phyloP scores from a whole-genome alignment of 2,888 invertebrate genomes.

The Troides helena region DNA sequence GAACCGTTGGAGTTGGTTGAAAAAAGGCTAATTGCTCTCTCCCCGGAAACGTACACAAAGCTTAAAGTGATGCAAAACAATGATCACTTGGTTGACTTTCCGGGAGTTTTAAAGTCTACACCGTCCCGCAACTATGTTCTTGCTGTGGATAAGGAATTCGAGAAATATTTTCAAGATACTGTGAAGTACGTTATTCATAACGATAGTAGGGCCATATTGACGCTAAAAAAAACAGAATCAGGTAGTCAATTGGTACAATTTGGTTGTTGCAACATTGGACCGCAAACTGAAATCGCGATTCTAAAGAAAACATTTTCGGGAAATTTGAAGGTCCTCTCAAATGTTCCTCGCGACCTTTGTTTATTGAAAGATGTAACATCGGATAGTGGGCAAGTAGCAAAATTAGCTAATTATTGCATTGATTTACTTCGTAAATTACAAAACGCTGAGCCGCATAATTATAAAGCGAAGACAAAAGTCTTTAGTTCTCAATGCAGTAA shows the following conservation, averaged over 20 bases:
- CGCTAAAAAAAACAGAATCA: constrained; percentile 47
- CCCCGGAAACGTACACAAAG: constrained; percentile 13
- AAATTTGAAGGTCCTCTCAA: constrained; percentile 45
- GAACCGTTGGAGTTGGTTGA: constrained; percentile 16
- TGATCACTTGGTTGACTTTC: constrained; percentile 33
- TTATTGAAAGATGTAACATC: constrained; percentile 1
- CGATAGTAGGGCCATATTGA: constrained; percentile 41
- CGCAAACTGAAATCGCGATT: constrained; percentile 41
- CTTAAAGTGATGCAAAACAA: constrained; percentile 16
- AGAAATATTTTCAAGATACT: constrained; percentile 44
- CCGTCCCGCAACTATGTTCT: constrained; percentile 52
- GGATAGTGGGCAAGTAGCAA: neutral
- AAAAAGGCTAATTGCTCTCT: constrained; percentile 1
- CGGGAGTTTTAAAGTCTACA: constrained; percentile 50
- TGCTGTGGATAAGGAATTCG: constrained; percentile 62
- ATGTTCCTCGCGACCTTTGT: neutral
- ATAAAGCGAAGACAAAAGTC: neutral
- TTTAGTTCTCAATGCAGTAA: neutral
- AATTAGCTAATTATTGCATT: constrained; percentile 15
- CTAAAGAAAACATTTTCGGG: constrained; percentile 51
- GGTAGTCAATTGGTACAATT: constrained; percentile 47
- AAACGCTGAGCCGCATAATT: neutral
- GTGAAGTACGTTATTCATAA: constrained; percentile 41
- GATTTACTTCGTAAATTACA: constrained; percentile 31
- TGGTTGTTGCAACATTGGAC: constrained; percentile 33